Evolutionary conservation across 2,888 invertebrate genomes (phyloP).

Genomic region (Lepidonotus clava): DNA sequence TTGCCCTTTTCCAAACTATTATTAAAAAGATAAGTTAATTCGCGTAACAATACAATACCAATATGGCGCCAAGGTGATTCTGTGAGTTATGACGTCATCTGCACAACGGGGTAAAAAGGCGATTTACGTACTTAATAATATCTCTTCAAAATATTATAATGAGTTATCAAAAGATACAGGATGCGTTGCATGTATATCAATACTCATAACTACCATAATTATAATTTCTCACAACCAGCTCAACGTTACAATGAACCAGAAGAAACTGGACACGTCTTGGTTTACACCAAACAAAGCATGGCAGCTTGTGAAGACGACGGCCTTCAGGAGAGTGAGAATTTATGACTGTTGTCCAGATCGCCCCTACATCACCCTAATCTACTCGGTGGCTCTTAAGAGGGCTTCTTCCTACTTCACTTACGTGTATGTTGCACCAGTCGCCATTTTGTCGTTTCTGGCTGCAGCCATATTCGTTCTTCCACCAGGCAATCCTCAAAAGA

Average conservation of each 20-base stretch:
- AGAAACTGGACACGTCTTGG: neutral
- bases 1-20: too few species aligned
- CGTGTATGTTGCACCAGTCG: neutral
- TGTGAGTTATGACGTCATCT: too few species aligned
- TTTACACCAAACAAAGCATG: conserved; percentile 11
- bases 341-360: neutral
- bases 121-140: too few species aligned
- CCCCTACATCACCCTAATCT: neutral
- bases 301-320: neutral
- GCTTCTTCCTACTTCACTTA: conserved; percentile 20
- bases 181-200: too few species aligned
- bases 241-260: neutral
- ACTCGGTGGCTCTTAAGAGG: neutral
- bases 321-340: neutral
- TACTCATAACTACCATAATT: too few species aligned
- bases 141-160: too few species aligned
- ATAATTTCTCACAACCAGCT: too few species aligned
- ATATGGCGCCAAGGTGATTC: too few species aligned
- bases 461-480: conserved; percentile 10
- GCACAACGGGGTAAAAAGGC: too few species aligned
- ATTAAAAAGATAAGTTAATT: too few species aligned
- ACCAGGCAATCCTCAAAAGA: neutral
- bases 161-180: too few species aligned
- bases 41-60: too few species aligned
- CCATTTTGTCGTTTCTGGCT: neutral